Evolutionary conservation across 2,797 vertebrate species (phyloP).

Genomic region (Phataginus tetradactyla): DNA sequence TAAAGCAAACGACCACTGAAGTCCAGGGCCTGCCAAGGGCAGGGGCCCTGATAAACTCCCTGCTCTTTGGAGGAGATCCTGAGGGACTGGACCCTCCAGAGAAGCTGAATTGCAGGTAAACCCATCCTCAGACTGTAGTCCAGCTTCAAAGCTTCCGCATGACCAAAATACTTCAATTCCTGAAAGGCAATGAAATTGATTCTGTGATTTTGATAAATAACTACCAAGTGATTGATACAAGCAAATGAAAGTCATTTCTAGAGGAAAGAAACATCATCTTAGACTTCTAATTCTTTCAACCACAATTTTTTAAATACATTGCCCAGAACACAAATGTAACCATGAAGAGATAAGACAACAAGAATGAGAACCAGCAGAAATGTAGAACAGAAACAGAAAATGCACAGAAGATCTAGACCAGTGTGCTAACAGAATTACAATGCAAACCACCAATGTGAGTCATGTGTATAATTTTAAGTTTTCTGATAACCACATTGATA

Average conservation of each 20-base stretch:
- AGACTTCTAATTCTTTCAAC: background rate
- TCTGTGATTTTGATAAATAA: background rate
- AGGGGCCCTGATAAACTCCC: background rate
- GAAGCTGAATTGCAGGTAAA: background rate
- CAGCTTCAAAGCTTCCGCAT: background rate
- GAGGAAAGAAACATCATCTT: background rate
- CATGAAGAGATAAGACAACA: background rate
- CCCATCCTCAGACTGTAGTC: background rate
- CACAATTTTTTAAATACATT: background rate
- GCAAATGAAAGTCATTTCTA: background rate
- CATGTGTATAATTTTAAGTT: background rate
- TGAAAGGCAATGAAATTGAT: background rate
- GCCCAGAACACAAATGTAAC: background rate
- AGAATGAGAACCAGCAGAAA: background rate
- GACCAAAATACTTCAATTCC: background rate
- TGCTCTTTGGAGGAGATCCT: background rate
- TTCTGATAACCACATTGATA: background rate
- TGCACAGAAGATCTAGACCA: background rate
- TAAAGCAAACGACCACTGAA: background rate
- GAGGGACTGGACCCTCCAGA: background rate
- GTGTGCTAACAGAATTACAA: background rate
- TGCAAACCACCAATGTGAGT: background rate
- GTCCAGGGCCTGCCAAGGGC: background rate
- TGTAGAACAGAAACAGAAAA: background rate
- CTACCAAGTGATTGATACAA: background rate